Evolutionary conservation across 1,140 invertebrate genomes (phyloP), one percentile per base, ranked within the genome.

Genomic region (Orussus abietinus): DNA sequence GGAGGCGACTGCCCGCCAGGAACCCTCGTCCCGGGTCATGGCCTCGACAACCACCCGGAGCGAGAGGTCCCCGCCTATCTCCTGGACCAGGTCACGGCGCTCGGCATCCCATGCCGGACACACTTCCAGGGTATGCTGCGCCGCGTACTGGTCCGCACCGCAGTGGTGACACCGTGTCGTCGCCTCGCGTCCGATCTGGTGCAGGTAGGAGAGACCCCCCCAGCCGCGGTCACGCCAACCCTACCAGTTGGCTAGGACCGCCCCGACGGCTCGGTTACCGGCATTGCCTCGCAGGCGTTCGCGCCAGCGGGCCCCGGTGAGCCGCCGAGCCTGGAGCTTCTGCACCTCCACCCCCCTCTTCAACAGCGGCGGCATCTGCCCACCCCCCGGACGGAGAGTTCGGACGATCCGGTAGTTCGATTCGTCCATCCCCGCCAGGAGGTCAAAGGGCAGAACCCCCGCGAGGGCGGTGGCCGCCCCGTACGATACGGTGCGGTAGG

Each of bases 381-480:
- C n/a, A n/a, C 22, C 22, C 6, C 22, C 6, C 22, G 6, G 22
- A n/a, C 22, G 22, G 22, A 25, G 22, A 6, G 6, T 25, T n/a
- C 22, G 6, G 6, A 25, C 22, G 6, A 7, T n/a, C 22, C n/a
- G 22, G 22, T 25, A 25, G 6, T 7, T 6, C 6, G n/a, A 25
- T n/a, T 25, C n/a, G 22, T 25, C 22, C 32, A 55, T 47, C 13
- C 14, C 39, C 5, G 47, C 39, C 28, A 58, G 11, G 26, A 59
- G 42, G 38, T 55, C 47, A n/a, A 57, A 52, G 1, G 57, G 57
- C 5, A 45, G 45, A 7, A 42, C 35, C 13, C 52, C 49, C n/a
- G 57, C 26, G 7, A 58, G 38, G 4, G 49, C 55, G 31, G 51
- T 33, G 6, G 44, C n/a, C 18, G 53, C 45, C 13, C 31, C 42